phyloP scores from a whole-genome alignment of 1,140 invertebrate species.

The Drosophila watanabei region DNA sequence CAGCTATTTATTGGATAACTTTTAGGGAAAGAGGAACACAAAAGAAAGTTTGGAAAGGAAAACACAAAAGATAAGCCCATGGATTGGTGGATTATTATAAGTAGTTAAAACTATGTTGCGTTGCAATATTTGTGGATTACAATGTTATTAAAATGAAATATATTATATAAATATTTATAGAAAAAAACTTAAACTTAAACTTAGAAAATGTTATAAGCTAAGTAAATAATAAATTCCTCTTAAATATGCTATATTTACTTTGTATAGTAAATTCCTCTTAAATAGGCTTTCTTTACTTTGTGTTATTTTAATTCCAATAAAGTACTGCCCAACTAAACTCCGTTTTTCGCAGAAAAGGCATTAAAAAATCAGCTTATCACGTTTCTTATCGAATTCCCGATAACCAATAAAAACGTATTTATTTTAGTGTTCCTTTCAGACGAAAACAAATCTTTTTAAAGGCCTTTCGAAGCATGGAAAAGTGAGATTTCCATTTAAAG shows the following conservation, averaged over 20 bases:
- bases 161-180: too few species aligned
- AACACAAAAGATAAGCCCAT: neutral
- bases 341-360: neutral
- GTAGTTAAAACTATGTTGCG: too few species aligned
- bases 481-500: conserved; percentile 61
- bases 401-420: conserved; percentile 14
- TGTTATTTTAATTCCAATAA: too few species aligned
- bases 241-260: neutral
- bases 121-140: too few species aligned
- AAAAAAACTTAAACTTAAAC: too few species aligned
- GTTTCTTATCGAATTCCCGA: neutral
- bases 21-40: neutral
- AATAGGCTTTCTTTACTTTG: too few species aligned
- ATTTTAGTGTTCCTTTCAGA: neutral
- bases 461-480: conserved; percentile 19
- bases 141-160: too few species aligned
- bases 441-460: conserved; percentile 19
- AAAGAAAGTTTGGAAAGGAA: neutral
- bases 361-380: conserved; percentile 4
- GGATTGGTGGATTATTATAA: neutral
- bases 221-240: too few species aligned
- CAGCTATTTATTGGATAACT: neutral
- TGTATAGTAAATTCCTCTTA: too few species aligned
- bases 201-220: too few species aligned
- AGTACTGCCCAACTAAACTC: neutral